Evolutionary conservation across 2,797 vertebrate species (phyloP).

Genomic region (Oceanodroma leucorhoa): DNA sequence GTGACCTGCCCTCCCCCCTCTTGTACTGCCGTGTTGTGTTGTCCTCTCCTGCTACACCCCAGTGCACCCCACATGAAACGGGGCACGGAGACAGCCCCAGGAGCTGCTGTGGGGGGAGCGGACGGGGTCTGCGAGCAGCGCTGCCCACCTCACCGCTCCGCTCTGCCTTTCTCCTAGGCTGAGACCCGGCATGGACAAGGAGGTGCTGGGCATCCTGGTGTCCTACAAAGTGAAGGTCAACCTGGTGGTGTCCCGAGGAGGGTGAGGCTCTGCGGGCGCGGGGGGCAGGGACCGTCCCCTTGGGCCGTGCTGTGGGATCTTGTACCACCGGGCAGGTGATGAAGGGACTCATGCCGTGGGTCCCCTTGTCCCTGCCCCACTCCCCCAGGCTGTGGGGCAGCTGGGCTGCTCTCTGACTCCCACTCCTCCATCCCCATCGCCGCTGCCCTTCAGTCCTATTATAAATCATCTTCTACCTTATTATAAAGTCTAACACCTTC

Average conservation of each 20-base stretch:
- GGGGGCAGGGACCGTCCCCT: background rate
- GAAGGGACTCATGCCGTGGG: fast-evolving
- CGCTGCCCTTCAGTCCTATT: background rate
- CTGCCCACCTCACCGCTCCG: background rate
- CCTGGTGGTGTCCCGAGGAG: slow-evolving; percentile 81
- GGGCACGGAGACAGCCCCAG: background rate
- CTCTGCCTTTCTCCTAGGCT: slow-evolving; percentile 71
- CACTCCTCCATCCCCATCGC: background rate
- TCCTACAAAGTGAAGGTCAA: slow-evolving; percentile 91
- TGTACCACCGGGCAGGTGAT: fast-evolving
- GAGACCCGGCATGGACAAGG: slow-evolving; percentile 80
- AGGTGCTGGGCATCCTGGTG: slow-evolving; percentile 87
- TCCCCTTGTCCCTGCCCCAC: background rate
- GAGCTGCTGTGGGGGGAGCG: fast-evolving
- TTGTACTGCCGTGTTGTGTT: background rate
- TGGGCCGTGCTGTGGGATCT: background rate
- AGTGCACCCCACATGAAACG: fast-evolving
- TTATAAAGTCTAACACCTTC: background rate
- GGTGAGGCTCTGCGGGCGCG: slow-evolving; percentile 65
- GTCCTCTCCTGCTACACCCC: background rate
- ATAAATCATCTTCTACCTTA: background rate
- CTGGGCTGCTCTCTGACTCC: background rate
- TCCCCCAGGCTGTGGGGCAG: background rate
- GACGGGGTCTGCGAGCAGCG: background rate
- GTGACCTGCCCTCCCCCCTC: background rate